A percentile compares a stretch with the other conserved stretches of the same genome.
Evolutionary conservation across 1,140 invertebrate species (phyloP).

Genomic region (Sycobia sp.): DNA sequence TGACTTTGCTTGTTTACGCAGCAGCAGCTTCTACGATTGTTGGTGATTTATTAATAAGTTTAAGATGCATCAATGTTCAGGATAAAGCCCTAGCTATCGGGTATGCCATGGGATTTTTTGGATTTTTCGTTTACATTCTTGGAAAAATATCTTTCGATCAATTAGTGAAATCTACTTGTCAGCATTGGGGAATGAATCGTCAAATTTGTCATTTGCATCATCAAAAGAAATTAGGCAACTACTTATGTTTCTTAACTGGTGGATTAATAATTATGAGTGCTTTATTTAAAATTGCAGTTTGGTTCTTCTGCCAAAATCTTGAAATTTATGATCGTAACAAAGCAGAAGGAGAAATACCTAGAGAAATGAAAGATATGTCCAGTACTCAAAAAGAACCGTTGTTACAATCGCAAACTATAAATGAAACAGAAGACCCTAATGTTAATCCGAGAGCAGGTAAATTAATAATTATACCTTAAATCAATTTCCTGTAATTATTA

Average conservation of each 20-base stretch:
- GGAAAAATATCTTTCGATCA: constrained; percentile 64
- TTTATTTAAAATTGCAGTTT: constrained; percentile 44
- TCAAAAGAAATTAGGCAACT: constrained; percentile 43
- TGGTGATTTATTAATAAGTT: constrained; percentile 64
- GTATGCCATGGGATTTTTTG: constrained; percentile 62
- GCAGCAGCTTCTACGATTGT: constrained; percentile 58
- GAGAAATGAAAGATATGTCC: constrained; percentile 39
- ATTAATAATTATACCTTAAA: neutral
- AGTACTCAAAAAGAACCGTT: constrained; percentile 40
- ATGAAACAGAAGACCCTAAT: neutral
- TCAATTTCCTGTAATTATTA: too few relatives aligned
- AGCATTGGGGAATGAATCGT: constrained; percentile 44
- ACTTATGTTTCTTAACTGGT: constrained; percentile 49
- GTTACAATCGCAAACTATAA: constrained; percentile 16
- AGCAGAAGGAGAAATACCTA: constrained; percentile 27
- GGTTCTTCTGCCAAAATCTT: constrained; percentile 44
- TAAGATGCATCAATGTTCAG: constrained; percentile 62
- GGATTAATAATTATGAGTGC: constrained; percentile 41
- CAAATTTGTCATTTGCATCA: constrained; percentile 47
- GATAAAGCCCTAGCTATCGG: constrained; percentile 68
- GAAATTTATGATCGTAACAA: constrained; percentile 41
- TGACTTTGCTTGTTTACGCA: constrained; percentile 43
- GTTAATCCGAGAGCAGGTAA: constrained; percentile 13
- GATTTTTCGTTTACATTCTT: constrained; percentile 63
- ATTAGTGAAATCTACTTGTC: constrained; percentile 53